Base-by-base conservation (phyloP, 1,140 invertebrate species). In the Temnothorax nylanderi region DNA sequence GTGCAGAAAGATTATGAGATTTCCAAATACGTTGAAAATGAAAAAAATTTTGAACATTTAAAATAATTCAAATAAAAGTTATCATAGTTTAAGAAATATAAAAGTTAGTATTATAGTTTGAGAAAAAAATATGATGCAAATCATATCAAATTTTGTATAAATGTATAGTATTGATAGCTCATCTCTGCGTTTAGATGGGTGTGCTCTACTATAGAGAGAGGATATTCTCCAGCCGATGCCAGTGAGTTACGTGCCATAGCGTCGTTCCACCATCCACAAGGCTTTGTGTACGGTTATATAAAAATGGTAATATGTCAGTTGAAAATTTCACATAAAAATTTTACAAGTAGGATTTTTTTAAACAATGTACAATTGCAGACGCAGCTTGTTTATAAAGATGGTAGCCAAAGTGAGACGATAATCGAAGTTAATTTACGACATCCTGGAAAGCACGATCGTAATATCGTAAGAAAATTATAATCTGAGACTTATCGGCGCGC, bases 191-290 rank as follows among this genome's bases (percentile, higher is more conserved):
- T 75, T 41, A 97, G 98, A 87, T 98, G 98, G 97, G 97, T 97
- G 0, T 99, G 98, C 93, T 97, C 98, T 1, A 97, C 97, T 0
- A 96, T 99, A 47, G 97, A 98, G 94, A 96, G 98, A 90, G 98
- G 98, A 7, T 99, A 98, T 93, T 97, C 97, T 84, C 97, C 98
- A 0, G 97, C 97, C 4, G 98, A 98, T 94, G 98, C 98, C 2
- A 94, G 97, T 82, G 98, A 99, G 95, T 96, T 99, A 49, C 96
- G 98, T 71, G 98, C 97, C 7, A 98, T 99, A 88, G 98, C 98
- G 5, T 99, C 98, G 0, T 99, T 99, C 94, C 98, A 99, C 95
- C 98, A 99, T 96, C 98, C 98, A 0, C 95, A 96, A 11, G 98
- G 98, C 0, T 98, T 97, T 95, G 97, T 98, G 2, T 97, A 97